Conservation (phyloP, 2,797 vertebrate species). For the Epinephelus malabaricus region DNA sequence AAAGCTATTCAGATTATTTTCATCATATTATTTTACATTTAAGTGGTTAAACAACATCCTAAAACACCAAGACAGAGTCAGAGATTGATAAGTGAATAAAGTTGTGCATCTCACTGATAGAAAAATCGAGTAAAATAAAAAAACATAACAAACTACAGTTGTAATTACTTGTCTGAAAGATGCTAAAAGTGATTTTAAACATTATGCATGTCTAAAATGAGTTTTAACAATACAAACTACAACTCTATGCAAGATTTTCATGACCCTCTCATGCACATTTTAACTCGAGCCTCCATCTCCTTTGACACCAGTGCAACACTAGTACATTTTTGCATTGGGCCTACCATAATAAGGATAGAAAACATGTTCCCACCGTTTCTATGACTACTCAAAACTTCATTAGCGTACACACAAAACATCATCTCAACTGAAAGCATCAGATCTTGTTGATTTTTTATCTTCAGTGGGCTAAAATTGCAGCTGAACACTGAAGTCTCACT, state of each 20-base stretch:
- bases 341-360: background rate
- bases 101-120: background rate
- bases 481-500: constrained; percentile 23
- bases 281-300: background rate
- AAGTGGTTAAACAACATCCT: background rate
- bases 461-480: background rate
- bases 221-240: background rate
- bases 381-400: constrained; percentile 14
- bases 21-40: background rate
- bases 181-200: background rate
- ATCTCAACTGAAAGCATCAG: background rate
- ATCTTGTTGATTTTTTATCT: background rate
- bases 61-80: background rate
- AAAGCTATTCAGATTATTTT: background rate
- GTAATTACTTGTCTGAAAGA: background rate
- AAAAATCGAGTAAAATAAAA: background rate
- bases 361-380: background rate
- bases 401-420: background rate
- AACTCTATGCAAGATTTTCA: background rate
- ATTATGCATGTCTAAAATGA: background rate
- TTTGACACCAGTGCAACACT: background rate
- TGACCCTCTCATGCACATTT: background rate
- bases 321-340: background rate
- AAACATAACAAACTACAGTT: background rate
- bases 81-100: background rate